These are phyloP conservation scores for Argyrosomus regius DNA, from an alignment of 2,797 vertebrate genomes.

Conservation along the genomic window DNA sequence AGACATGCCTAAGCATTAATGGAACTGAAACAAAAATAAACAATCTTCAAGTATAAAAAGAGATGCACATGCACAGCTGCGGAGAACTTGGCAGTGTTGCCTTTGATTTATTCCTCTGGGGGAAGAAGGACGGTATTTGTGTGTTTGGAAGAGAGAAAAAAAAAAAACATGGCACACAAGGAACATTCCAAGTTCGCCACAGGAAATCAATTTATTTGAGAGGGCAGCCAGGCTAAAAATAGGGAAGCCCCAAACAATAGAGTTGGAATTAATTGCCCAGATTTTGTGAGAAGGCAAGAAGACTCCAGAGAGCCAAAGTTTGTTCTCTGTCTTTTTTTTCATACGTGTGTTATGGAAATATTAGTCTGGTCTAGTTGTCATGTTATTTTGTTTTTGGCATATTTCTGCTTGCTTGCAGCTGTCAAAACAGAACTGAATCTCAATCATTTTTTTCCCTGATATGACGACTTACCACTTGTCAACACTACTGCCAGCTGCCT, in stretches of 20 bases:
- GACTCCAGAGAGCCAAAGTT: constrained; percentile 80
- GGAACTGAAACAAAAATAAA: constrained; percentile 85
- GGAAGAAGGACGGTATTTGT: constrained; percentile 70
- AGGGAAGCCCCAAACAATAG: constrained; percentile 79
- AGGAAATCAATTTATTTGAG: constrained; percentile 86
- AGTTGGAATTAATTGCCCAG: constrained; percentile 83
- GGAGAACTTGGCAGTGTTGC: constrained; percentile 71
- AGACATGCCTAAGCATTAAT: constrained; percentile 81
- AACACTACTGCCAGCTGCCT: constrained; percentile 76
- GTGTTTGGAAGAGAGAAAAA: constrained; percentile 46
- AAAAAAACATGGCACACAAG: constrained; percentile 65
- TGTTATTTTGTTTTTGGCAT: constrained; percentile 75
- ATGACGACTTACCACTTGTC: constrained; percentile 78
- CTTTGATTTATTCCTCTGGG: constrained; percentile 86
- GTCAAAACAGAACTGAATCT: constrained; percentile 80
- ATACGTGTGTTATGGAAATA: constrained; percentile 80
- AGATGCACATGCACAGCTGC: constrained; percentile 73
- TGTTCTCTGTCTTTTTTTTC: constrained; percentile 77
- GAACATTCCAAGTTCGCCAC: constrained; percentile 81
- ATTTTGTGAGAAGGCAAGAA: constrained; percentile 75
- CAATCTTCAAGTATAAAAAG: constrained; percentile 78
- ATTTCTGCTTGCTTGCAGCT: constrained; percentile 78
- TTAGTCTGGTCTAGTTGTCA: constrained; percentile 80
- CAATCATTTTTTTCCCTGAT: constrained; percentile 78
- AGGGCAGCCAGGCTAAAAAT: constrained; percentile 84